Evolutionary conservation across 2,888 invertebrate genomes (phyloP), one percentile per base, ranked within the genome.

Genomic region (Nemotelus pantherinus): DNA sequence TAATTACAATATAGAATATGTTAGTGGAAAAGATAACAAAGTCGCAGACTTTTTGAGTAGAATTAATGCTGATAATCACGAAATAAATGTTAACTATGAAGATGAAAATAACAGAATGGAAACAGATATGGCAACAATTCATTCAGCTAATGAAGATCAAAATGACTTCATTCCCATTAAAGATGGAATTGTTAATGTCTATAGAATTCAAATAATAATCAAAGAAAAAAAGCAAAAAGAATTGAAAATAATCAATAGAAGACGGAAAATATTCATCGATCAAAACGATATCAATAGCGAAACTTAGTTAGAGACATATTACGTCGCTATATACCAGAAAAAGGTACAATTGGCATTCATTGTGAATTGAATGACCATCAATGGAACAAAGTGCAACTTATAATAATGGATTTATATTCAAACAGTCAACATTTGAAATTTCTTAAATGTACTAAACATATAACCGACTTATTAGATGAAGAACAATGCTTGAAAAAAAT

Each of bases 91-190:
- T 25, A 25, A 25, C 25, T 25, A 25, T 1, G 5, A 41, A 63
- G 3, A 57, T 9, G 63, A 39, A 10, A 41, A 68, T n/a, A n/a
- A 57, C 25, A 25, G 25, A 41, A 6, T 10, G 6, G 41, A 44
- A 39, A 57, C 71, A 2, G 6, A 41, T n/a, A 44, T 25, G 2
- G 57, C 55, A 9, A 65, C 64, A 41, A 25, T 64, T 3, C 63
- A 76, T 55, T 58, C 58, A 43, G 58, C 58, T 1, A n/a, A 58
- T 25, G 45, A 72, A 44, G 58, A 58, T 25, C 57, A 72, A 9
- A 2, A 10, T 39, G 58, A 57, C n/a, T 72, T 58, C 47, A 72
- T 72, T 58, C 58, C 57, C 57, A 72, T 72, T 44, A 45, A 44
- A 2, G 58, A 72, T 45, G 47, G 25, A 25, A 57, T 47, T 3